These are phyloP conservation scores for Macrotis lagotis DNA, from an alignment of 2,113 vertebrate species.

Conservation along the genomic window DNA sequence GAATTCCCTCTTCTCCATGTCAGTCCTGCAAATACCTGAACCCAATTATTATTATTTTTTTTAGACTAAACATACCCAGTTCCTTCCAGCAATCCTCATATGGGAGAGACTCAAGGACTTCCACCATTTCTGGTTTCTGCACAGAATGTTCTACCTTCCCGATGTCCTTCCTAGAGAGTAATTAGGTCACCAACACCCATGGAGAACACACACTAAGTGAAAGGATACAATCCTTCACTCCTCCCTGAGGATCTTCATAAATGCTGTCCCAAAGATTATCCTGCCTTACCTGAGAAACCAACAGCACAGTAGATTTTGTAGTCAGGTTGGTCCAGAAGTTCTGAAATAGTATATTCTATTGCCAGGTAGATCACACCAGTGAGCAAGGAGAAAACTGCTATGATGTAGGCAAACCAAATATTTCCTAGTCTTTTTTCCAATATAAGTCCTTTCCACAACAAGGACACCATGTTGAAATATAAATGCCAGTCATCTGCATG, in stretches of 20 bases:
- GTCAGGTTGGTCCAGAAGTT: slow-evolving; percentile 83
- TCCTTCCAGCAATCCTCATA: not conserved
- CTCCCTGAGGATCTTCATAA: no score
- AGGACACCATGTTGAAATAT: slow-evolving; percentile 96
- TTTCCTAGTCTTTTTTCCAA: slow-evolving; percentile 91
- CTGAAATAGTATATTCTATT: slow-evolving; percentile 84
- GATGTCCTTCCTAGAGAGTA: not conserved
- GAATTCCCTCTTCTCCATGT: not conserved
- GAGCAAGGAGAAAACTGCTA: slow-evolving; percentile 90
- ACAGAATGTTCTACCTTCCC: not conserved
- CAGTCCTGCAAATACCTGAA: not conserved
- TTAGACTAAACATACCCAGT: not conserved
- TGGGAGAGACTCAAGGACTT: not conserved
- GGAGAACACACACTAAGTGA: fast-evolving
- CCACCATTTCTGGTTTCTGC: not conserved
- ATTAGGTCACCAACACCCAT: not conserved
- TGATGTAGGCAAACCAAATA: slow-evolving; percentile 88
- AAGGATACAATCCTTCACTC: not conserved
- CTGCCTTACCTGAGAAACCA: slow-evolving; percentile 94
- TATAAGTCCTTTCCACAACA: slow-evolving; percentile 93
- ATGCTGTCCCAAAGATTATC: not conserved
- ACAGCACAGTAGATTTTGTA: slow-evolving; percentile 90
- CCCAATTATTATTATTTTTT: not conserved
- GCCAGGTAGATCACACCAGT: slow-evolving; percentile 90
- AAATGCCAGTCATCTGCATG: slow-evolving; percentile 94